These are phyloP conservation scores for Lycaon pictus DNA, from an alignment of 2,113 vertebrate species.

Conservation along the genomic window DNA sequence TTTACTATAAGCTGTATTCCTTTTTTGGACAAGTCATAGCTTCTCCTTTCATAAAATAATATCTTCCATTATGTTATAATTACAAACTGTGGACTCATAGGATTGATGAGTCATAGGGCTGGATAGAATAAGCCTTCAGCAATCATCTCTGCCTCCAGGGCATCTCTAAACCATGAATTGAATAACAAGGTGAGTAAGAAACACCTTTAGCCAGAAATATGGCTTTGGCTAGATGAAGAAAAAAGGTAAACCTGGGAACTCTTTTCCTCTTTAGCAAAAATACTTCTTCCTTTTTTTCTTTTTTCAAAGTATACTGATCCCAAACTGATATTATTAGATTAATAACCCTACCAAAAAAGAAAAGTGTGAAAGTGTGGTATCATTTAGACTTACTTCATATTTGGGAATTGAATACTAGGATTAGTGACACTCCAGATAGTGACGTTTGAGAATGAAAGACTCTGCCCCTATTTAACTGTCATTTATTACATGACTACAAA, in stretches of 20 bases:
- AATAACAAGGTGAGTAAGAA: constrained; percentile 41
- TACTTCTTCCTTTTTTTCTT: background rate
- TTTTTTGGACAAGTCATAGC: constrained; percentile 60
- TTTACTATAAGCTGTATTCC: constrained; percentile 45
- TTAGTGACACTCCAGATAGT: background rate
- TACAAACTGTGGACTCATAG: constrained; percentile 51
- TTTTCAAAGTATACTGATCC: background rate
- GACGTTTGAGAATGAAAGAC: background rate
- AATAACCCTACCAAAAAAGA: background rate
- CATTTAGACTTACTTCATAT: background rate
- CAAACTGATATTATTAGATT: background rate
- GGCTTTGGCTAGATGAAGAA: background rate
- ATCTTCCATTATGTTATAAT: constrained; percentile 74
- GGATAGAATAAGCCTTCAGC: constrained; percentile 24
- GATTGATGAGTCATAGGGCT: constrained; percentile 51
- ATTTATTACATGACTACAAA: background rate
- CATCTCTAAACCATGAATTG: background rate
- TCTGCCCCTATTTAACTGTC: background rate
- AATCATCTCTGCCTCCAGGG: constrained; percentile 42
- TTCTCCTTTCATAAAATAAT: constrained; percentile 65
- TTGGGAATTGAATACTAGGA: background rate
- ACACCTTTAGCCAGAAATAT: background rate
- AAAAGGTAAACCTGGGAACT: background rate
- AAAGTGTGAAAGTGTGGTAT: background rate
- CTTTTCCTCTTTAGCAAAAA: constrained; percentile 18